Evolutionary conservation across 1,140 invertebrate species (phyloP).

Genomic region (Cydia fagiglandana): DNA sequence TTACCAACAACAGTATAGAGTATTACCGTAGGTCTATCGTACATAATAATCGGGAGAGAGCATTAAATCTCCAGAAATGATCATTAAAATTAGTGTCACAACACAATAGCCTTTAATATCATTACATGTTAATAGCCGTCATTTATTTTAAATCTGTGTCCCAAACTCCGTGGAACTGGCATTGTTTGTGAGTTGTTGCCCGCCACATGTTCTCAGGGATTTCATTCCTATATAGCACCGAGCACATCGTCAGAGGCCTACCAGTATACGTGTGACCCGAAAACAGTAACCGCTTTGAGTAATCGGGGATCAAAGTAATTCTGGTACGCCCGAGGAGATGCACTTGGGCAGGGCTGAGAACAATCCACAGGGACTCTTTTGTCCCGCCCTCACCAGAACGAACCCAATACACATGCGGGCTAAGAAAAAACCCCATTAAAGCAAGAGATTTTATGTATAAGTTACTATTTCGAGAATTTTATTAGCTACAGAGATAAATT

Average conservation of each 20-base stretch:
- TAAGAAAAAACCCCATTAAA: constrained; percentile 31
- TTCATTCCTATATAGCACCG: neutral
- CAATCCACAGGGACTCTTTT: constrained; percentile 13
- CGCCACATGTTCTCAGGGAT: constrained; percentile 25
- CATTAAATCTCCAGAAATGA: neutral
- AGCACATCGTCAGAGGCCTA: neutral
- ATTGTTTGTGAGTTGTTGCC: constrained; percentile 22
- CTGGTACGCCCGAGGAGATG: neutral
- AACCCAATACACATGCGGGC: constrained; percentile 25
- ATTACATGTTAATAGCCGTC: constrained; percentile 26
- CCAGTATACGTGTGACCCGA: neutral
- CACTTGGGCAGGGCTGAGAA: neutral
- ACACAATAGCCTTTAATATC: constrained; percentile 18
- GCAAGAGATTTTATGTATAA: constrained; percentile 26
- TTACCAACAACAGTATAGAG: neutral
- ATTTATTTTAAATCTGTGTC: constrained; percentile 32
- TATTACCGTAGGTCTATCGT: neutral
- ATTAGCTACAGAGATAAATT: constrained; percentile 15
- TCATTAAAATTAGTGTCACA: constrained; percentile 31
- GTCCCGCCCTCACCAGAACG: constrained; percentile 24
- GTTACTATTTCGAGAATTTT: constrained; percentile 14
- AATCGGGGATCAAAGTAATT: neutral
- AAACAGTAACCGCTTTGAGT: neutral
- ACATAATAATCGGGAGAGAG: neutral
- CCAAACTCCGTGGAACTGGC: constrained; percentile 13